A percentile compares a stretch with the other conserved stretches of the same genome.
Conservation (phyloP, 2,797 vertebrate genomes). For the Coendou prehensilis region DNA sequence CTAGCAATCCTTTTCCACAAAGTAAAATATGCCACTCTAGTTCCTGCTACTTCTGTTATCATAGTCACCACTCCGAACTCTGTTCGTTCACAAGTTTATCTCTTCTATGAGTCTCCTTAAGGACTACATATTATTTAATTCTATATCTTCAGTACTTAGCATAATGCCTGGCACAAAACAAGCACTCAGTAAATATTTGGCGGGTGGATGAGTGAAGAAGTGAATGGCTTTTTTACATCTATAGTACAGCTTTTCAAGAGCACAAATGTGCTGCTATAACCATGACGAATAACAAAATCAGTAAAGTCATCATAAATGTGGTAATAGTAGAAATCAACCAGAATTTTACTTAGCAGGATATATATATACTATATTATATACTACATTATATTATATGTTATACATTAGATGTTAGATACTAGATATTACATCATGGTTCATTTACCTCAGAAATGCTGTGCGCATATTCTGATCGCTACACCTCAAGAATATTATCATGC, state of each 20-base stretch:
- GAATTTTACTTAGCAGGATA: background rate
- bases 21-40: background rate
- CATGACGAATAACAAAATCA: background rate
- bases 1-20: background rate
- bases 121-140: background rate
- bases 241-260: background rate
- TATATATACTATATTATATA: too few species aligned
- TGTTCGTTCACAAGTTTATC: background rate
- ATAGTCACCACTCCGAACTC: background rate
- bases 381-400: background rate
- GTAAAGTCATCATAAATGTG: background rate
- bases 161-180: background rate
- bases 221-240: background rate
- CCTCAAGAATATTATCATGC: background rate
- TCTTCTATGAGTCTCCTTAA: background rate
- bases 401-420: background rate
- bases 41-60: background rate
- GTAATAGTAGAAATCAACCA: conserved; percentile 7
- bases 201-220: background rate
- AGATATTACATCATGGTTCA: background rate
- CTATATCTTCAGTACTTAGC: background rate
- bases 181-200: background rate
- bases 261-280: background rate
- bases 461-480: background rate
- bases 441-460: background rate